Evolutionary conservation across 2,888 invertebrate species (phyloP), one percentile per base, ranked within the genome.

Genomic region (Caenorhabditis becei): DNA sequence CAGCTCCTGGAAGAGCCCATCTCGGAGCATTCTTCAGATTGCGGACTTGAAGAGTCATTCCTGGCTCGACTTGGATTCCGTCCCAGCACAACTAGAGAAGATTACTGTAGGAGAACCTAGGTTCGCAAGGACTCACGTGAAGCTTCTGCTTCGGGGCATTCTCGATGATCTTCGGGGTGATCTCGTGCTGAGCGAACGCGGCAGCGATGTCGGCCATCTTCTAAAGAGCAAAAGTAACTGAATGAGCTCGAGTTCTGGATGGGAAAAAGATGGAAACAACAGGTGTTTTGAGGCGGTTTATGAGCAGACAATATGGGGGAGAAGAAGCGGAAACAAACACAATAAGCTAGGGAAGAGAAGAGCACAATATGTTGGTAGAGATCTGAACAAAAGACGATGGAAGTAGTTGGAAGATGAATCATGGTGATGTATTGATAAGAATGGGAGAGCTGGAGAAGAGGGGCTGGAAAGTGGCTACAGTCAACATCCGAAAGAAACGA

Each of bases 1-100:
- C 90, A 49, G 85, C 84, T 35, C 84, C 87, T 18, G 80, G 80
- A 23, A 81, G 71, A 41, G 77, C 77, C 80, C 62, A 87, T 85
- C 90, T 82, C 18, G 91, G 91, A 11, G 89, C 91, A 80, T 91
- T 91, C 71, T 89, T 89, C 70, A 89, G 62, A 65, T 91, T 88
- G 18, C 89, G 77, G 32, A 86, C 80, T 8, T 83, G 77, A 44
- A 91, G 59, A 35, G 87, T 87, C 83, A 85, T 84, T 47, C 91
- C 91, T 1, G 89, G 89, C 56, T 90, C 83, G 1, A 91, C 86
- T 66, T 85, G 87, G 62, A 89, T 89, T 35, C 91, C 91, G 49
- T 90, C 91, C 85, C 90, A 91, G 47, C 83, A 78, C 58, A 89
- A 81, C 90, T 89, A 72, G 70, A 88, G 75, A 10, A 28, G 10